Evolutionary conservation across 64 coral and sea anemone species (phyloP).

Genomic region (Stylophora pistillata): DNA sequence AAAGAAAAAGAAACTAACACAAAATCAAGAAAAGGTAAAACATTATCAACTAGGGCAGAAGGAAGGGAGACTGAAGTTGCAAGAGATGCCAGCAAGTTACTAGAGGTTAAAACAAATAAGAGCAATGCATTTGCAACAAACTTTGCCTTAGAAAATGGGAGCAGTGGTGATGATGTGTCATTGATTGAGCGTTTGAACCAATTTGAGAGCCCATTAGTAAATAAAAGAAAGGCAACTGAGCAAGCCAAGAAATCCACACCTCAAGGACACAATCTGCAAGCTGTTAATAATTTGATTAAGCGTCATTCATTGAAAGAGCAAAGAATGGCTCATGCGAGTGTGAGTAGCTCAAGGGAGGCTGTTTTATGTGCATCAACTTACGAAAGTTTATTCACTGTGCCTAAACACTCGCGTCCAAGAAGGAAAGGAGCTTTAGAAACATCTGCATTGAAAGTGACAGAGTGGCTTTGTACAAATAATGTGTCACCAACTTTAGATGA

Average conservation of each 20-base stretch:
- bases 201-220: not conserved
- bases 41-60: not conserved
- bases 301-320: not conserved
- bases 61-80: not conserved
- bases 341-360: not conserved
- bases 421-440: not conserved
- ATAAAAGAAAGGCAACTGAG: not conserved
- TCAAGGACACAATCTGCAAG: not conserved
- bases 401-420: not conserved
- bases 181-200: not conserved
- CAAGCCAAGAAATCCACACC: not conserved
- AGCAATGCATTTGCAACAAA: not conserved
- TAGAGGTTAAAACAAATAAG: not conserved
- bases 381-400: not conserved
- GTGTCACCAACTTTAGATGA: not conserved
- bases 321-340: not conserved
- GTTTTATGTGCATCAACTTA: not conserved
- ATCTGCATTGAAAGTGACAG: conserved; percentile 17
- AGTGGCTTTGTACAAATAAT: conserved; percentile 15
- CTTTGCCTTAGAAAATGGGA: not conserved
- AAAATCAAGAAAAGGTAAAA: not conserved
- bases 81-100: not conserved
- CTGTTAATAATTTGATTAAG: not conserved
- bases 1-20: not conserved
- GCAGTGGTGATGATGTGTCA: not conserved